A percentile compares a stretch with the other conserved stretches of the same genome.
These are phyloP conservation scores for Chloebia gouldiae DNA, from an alignment of 2,113 vertebrate genomes.

Conservation along the genomic window DNA sequence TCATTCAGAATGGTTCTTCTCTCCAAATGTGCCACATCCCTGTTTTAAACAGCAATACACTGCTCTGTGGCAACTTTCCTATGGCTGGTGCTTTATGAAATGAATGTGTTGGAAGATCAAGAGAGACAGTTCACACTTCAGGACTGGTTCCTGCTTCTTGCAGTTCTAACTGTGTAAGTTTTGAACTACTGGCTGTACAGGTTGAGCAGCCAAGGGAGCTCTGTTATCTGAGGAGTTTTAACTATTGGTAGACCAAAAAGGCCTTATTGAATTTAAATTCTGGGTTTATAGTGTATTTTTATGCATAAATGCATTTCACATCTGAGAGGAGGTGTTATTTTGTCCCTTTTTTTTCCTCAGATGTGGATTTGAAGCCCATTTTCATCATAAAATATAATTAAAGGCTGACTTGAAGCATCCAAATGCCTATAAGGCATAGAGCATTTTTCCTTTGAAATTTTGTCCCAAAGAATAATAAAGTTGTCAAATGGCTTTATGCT, in stretches of 20 bases:
- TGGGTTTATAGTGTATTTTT: not conserved
- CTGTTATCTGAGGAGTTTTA: not conserved
- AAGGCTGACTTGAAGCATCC: not conserved
- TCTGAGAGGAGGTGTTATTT: not conserved
- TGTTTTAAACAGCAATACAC: not conserved
- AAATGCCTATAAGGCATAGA: not conserved
- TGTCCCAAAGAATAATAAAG: not conserved
- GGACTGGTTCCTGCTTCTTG: not conserved
- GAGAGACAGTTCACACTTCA: not conserved
- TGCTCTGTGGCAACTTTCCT: not conserved
- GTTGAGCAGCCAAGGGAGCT: not conserved
- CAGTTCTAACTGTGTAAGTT: not conserved
- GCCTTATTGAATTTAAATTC: not conserved
- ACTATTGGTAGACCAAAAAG: not conserved
- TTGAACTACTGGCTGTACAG: not conserved
- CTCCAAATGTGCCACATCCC: not conserved
- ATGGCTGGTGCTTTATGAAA: not conserved
- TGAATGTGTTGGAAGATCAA: not conserved
- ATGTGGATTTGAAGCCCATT: not conserved
- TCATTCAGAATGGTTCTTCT: not conserved
- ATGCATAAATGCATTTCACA: not conserved
- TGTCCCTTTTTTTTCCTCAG: fast-evolving
- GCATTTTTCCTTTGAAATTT: not conserved
- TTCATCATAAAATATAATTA: not conserved
- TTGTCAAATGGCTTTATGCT: not conserved